phyloP scores from a whole-genome alignment of 1,140 invertebrate species.

The Stratiolaelaps scimitus region DNA sequence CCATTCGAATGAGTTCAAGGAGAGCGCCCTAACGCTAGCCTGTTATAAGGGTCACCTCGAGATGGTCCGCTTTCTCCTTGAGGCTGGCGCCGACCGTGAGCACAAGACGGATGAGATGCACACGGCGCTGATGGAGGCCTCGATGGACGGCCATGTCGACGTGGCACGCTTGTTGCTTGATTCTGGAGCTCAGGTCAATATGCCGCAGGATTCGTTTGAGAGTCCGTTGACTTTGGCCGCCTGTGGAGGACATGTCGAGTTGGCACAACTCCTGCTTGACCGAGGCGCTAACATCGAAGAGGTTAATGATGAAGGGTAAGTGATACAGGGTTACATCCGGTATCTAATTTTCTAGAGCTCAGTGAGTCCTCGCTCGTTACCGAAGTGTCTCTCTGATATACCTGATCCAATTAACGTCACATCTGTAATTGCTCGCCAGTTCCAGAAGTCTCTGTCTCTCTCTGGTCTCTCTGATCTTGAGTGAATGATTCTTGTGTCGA shows the following conservation, averaged over 20 bases:
- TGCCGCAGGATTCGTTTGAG: slow-evolving; percentile 98
- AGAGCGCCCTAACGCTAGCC: slow-evolving; percentile 69
- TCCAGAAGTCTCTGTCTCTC: too few relatives aligned
- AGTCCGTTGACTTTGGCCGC: slow-evolving; percentile 93
- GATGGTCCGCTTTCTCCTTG: slow-evolving; percentile 89
- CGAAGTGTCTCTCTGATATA: too few relatives aligned
- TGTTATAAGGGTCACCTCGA: slow-evolving; percentile 94
- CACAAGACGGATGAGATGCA: slow-evolving; percentile 99
- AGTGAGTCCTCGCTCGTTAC: too few relatives aligned
- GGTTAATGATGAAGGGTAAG: slow-evolving; percentile 81
- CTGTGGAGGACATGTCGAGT: slow-evolving; percentile 92
- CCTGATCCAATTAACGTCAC: too few relatives aligned
- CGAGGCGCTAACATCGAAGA: slow-evolving; percentile 97
- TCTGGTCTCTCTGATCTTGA: too few relatives aligned
- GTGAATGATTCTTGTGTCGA: too few relatives aligned
- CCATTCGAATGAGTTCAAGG: slow-evolving; percentile 96
- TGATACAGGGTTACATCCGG: too few relatives aligned
- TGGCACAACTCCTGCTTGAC: slow-evolving; percentile 86
- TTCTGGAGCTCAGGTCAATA: slow-evolving; percentile 95
- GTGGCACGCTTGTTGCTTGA: slow-evolving; percentile 80
- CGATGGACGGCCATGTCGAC: slow-evolving; percentile 98
- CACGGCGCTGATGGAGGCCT: slow-evolving; percentile 97
- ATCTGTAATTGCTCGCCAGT: too few relatives aligned
- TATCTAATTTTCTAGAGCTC: too few relatives aligned
- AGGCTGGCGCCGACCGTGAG: slow-evolving; percentile 86